A percentile compares a stretch with the other conserved stretches of the same genome.
Conservation (phyloP, 2,797 vertebrate species). For the Decapterus maruadsi region DNA sequence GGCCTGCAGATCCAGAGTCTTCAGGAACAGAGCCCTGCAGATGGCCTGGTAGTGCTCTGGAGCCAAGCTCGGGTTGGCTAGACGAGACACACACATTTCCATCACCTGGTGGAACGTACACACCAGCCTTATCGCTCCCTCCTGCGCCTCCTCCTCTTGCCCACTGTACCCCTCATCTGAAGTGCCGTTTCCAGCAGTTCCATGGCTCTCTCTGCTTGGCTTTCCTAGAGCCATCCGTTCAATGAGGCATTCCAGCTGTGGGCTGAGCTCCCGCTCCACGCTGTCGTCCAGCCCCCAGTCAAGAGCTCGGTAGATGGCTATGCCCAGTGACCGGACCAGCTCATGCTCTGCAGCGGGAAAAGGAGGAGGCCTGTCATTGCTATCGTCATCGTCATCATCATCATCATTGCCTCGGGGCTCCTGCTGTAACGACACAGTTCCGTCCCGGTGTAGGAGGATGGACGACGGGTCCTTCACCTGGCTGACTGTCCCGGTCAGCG, state of each 20-base stretch:
- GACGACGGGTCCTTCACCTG: slow-evolving; percentile 79
- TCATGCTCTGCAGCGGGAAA: too few relatives aligned
- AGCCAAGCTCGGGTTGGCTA: slow-evolving; percentile 87
- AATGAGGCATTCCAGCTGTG: slow-evolving; percentile 93
- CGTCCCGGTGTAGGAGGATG: slow-evolving; percentile 89
- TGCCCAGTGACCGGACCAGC: slow-evolving; percentile 93
- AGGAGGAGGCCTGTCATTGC: too few relatives aligned
- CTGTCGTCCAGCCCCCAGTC: slow-evolving; percentile 97
- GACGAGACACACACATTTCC: slow-evolving; percentile 88
- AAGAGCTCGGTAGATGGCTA: slow-evolving; percentile 94
- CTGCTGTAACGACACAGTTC: slow-evolving; percentile 82
- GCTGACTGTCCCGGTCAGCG: slow-evolving; percentile 42
- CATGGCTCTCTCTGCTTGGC: slow-evolving; percentile 52
- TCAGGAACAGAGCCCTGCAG: slow-evolving; percentile 93
- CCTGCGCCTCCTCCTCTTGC: slow-evolving; percentile 90
- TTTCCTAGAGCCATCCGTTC: slow-evolving; percentile 92
- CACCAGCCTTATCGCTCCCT: slow-evolving; percentile 79
- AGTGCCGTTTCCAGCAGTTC: slow-evolving; percentile 57
- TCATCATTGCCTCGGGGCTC: slow-evolving; percentile 54
- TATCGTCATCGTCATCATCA: too few relatives aligned
- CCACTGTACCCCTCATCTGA: slow-evolving; percentile 93
- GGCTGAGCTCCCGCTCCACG: slow-evolving; percentile 94
- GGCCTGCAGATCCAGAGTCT: slow-evolving; percentile 94
- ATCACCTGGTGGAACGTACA: slow-evolving; percentile 90
- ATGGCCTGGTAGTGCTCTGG: slow-evolving; percentile 94